Evolutionary conservation across 2,888 invertebrate genomes (phyloP), one percentile per base, ranked within the genome.

Genomic region (Drosophila fulvimacula): DNA sequence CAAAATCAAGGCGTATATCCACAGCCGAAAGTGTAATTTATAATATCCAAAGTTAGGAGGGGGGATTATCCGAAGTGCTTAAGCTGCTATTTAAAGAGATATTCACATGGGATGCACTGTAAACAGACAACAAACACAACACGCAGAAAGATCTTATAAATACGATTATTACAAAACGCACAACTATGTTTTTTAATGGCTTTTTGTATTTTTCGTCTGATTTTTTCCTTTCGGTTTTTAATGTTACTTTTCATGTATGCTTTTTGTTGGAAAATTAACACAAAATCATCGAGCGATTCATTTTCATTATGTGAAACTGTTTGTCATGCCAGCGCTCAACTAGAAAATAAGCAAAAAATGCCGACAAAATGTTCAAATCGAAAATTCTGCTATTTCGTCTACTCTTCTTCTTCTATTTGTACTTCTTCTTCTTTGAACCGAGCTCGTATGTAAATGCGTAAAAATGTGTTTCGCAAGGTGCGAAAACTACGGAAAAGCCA

Each of bases 381-480:
- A 46, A 58, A 64, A 77, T 46, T 46, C 57, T 46, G 44, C 36
- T 57, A 34, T 34, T 41, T 41, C 39, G 36, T 4, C 27, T 38
- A 17, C 39, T 30, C 7, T 30, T 7, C 38, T 27, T 6, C 53
- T 30, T 19, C 30, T 19, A 11, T 7, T 11, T 5, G 21, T 34
- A 21, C 30, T 44, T 3, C 17, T 57, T 51, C 17, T n/a, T 17
- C 19, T 30, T 49, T 19, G 13, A 36, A 24, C 41, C 32, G 55
- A 49, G 53, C 60, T 59, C 46, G 72, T 82, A 82, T 88, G 86
- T 79, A 76, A 83, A 89, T 88, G 83, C 83, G 83, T 89, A 81
- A 73, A 76, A 79, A 85, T 82, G 76, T 77, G 82, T 84, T 84
- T 78, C 86, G 85, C 89, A 86, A 81, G 88, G 79, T 76, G 90